Percentiles rank a stretch among this genome's conserved stretches.
Evolutionary conservation across 2,888 invertebrate genomes (phyloP).

Genomic region (Oegoconia quadripuncta): DNA sequence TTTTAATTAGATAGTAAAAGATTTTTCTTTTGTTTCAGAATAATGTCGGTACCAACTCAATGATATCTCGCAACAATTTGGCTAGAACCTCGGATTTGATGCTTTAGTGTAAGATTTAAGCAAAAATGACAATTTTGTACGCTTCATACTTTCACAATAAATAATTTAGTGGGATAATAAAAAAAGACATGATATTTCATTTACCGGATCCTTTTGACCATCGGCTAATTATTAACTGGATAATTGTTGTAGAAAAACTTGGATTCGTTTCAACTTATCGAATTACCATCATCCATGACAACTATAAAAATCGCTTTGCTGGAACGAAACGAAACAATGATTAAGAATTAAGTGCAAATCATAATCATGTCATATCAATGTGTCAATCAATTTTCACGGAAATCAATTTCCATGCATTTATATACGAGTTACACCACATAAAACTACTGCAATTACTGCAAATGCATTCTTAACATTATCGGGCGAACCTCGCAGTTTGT

Average conservation of each 20-base stretch:
- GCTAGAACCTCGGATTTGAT: constrained; percentile 21
- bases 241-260: too few relatives aligned
- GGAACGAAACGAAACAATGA: constrained; percentile 24
- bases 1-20: too few relatives aligned
- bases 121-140: constrained; percentile 29
- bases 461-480: not conserved
- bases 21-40: constrained; percentile 19
- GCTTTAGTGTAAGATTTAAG: constrained; percentile 24
- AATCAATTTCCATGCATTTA: constrained; percentile 21
- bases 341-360: constrained; percentile 21
- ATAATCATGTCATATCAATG: constrained; percentile 24
- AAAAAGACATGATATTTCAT: not conserved
- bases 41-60: constrained; percentile 5
- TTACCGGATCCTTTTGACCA: too few relatives aligned
- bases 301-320: constrained; percentile 23
- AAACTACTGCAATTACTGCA: constrained; percentile 16
- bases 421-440: constrained; percentile 16
- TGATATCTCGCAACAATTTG: constrained; percentile 25
- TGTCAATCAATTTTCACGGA: constrained; percentile 28
- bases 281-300: constrained; percentile 17
- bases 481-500: not conserved
- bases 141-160: constrained; percentile 27
- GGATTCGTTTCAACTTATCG: constrained; percentile 1
- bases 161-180: constrained; percentile 34
- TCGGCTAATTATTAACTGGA: too few relatives aligned